Evolutionary conservation across 2,113 vertebrate genomes (phyloP), one percentile per base, ranked within the genome.

Genomic region (Baryphthengus martii): DNA sequence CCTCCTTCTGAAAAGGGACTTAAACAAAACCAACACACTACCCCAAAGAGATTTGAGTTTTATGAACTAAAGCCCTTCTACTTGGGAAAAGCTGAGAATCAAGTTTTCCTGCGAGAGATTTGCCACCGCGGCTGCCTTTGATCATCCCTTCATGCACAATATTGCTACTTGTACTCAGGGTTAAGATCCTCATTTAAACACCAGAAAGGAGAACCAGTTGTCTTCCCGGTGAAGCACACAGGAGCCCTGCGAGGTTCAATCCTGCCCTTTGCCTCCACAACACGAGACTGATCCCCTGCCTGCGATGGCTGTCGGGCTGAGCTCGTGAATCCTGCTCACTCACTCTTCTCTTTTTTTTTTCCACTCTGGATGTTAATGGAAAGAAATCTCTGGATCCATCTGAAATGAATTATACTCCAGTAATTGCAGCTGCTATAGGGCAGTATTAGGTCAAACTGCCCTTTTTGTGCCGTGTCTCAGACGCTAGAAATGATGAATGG

Each of bases 381-480:
- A 85, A 88, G 76, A 93, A 95, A 92, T 67, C 83, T 77, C 82
- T 83, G 75, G 93, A 96, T 94, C 93, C 93, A 88, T 88, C 89
- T 80, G 88, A 88, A 96, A 92, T 96, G 85, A 96, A 94, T 95
- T 96, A 93, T 84, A 89, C 76, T 78, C 31, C 77, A 92, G 96
- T 95, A 95, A 96, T 92, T 95, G 93, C 83, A 92, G 95, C 88
- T 68, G 88, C 93, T 93, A 87, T 59, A 90, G 95, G 95, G 93
- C 90, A 88, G 90, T 56, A 90, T 93, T 78, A 90, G 93, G 95
- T 96, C 96, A 97, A 93, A 78, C 88, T 95, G 96, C 90, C 93
- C 96, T 94, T 90, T 96, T 87, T 93, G 88, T 81, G 83, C 90
- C 85, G 73, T n/a, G 76, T 95, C 93, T 96, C 76, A 3, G 37